A percentile compares a stretch with the other conserved stretches of the same genome.
Evolutionary conservation across 2,113 vertebrate species (phyloP).

Genomic region (Glaucidium brasilianum): DNA sequence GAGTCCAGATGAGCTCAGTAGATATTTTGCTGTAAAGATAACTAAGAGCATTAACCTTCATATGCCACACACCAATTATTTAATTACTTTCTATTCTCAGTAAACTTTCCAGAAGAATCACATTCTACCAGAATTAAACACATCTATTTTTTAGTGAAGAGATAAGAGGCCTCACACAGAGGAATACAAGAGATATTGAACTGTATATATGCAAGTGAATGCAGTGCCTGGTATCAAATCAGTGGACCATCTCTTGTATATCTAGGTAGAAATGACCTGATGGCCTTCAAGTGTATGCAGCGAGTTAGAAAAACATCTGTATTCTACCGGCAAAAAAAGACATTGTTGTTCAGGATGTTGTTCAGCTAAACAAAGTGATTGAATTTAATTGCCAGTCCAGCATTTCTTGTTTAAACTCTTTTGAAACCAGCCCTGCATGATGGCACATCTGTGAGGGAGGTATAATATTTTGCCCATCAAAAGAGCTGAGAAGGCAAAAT

Average conservation of each 20-base stretch:
- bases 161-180: conserved; percentile 26
- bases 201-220: conserved; percentile 26
- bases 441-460: neutral
- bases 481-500: conserved; percentile 7
- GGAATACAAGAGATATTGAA: conserved; percentile 18
- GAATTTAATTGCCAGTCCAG: neutral
- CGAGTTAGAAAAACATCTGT: conserved; percentile 6
- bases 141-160: conserved; percentile 21
- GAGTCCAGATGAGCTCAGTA: neutral
- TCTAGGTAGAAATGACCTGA: neutral
- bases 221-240: neutral
- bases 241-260: neutral
- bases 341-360: neutral
- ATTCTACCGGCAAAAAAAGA: neutral
- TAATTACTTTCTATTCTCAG: conserved; percentile 34
- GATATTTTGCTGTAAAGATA: neutral
- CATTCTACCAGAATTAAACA: neutral
- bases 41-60: neutral
- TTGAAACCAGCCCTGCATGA: neutral
- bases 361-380: neutral
- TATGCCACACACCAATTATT: conserved; percentile 48
- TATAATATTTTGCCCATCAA: neutral
- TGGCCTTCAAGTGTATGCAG: neutral
- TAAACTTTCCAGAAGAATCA: conserved; percentile 38
- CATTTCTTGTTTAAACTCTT: neutral